A percentile compares a stretch with the other conserved stretches of the same genome.
Evolutionary conservation across 2,888 invertebrate genomes (phyloP).

Genomic region (Drosophila quinaria): DNA sequence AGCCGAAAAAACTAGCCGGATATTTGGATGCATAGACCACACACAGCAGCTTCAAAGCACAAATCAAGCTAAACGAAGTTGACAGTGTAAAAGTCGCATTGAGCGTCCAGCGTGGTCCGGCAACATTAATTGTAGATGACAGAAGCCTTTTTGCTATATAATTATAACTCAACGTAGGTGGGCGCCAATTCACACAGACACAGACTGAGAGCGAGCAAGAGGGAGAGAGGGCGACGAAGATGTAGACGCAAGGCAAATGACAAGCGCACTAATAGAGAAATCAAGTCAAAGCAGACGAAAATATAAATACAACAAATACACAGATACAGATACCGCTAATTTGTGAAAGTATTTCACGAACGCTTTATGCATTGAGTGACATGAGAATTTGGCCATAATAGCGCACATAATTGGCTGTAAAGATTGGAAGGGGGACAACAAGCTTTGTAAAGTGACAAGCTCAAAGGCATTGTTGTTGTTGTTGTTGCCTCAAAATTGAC

Average conservation of each 20-base stretch:
- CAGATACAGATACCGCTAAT: slow-evolving; percentile 63
- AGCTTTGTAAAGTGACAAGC: slow-evolving; percentile 66
- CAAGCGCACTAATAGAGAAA: slow-evolving; percentile 69
- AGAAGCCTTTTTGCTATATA: slow-evolving; percentile 72
- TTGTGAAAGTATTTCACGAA: slow-evolving; percentile 77
- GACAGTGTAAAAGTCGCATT: slow-evolving; percentile 42
- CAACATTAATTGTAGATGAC: slow-evolving; percentile 70
- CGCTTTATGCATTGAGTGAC: slow-evolving; percentile 76
- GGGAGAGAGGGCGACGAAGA: slow-evolving; percentile 2
- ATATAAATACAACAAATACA: slow-evolving; percentile 19
- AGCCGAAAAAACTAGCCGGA: slow-evolving; percentile 28
- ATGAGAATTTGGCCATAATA: slow-evolving; percentile 80
- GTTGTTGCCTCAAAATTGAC: slow-evolving; percentile 32
- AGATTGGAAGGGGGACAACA: slow-evolving; percentile 21
- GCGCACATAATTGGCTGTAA: slow-evolving; percentile 76
- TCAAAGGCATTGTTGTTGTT: slow-evolving; percentile 57
- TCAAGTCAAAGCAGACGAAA: slow-evolving; percentile 59
- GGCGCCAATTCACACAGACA: slow-evolving; percentile 56
- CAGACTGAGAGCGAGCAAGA: slow-evolving; percentile 4
- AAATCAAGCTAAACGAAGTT: slow-evolving; percentile 66
- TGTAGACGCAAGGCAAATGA: slow-evolving; percentile 11
- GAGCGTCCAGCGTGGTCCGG: slow-evolving; percentile 65
- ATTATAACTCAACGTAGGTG: slow-evolving; percentile 77
- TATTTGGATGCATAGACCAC: slow-evolving; percentile 34
- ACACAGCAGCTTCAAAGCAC: slow-evolving; percentile 71